phyloP scores from a whole-genome alignment of 2,888 invertebrate species.

The Nomada ferruginata region DNA sequence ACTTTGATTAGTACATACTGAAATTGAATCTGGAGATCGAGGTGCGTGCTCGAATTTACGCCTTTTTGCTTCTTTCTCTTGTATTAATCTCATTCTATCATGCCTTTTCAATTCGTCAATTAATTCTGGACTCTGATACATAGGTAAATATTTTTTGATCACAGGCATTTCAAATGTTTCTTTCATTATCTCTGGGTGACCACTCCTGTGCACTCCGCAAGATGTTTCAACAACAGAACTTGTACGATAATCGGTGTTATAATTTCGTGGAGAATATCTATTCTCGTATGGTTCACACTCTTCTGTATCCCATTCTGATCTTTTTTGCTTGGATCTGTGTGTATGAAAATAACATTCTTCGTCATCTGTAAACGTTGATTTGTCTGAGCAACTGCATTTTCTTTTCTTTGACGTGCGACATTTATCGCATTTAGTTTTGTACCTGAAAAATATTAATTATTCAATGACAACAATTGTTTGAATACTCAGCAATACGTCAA shows the following conservation, averaged over 20 bases:
- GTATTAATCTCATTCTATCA: conserved; percentile 70
- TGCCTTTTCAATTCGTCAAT: conserved; percentile 72
- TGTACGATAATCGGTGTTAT: not conserved
- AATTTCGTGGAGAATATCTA: not conserved
- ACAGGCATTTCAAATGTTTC: conserved; percentile 58
- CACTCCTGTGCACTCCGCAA: not conserved
- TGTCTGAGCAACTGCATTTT: conserved; percentile 18
- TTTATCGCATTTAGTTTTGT: not conserved
- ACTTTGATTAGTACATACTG: not conserved
- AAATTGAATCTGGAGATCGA: conserved; percentile 11
- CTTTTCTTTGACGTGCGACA: not conserved
- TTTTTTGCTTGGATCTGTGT: not conserved
- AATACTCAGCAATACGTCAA: not conserved
- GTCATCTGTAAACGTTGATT: conserved; percentile 31
- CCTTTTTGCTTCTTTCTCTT: conserved; percentile 60
- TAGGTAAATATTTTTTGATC: conserved; percentile 70
- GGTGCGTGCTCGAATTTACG: not conserved
- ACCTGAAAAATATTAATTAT: not conserved
- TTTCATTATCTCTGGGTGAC: not conserved
- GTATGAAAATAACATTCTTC: not conserved
- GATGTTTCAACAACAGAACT: not conserved
- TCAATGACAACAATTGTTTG: not conserved
- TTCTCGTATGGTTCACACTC: not conserved
- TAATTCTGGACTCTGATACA: conserved; percentile 68
- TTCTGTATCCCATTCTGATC: not conserved